Evolutionary conservation across 2,113 vertebrate genomes (phyloP).

Genomic region (Gallinago paraguaiae): DNA sequence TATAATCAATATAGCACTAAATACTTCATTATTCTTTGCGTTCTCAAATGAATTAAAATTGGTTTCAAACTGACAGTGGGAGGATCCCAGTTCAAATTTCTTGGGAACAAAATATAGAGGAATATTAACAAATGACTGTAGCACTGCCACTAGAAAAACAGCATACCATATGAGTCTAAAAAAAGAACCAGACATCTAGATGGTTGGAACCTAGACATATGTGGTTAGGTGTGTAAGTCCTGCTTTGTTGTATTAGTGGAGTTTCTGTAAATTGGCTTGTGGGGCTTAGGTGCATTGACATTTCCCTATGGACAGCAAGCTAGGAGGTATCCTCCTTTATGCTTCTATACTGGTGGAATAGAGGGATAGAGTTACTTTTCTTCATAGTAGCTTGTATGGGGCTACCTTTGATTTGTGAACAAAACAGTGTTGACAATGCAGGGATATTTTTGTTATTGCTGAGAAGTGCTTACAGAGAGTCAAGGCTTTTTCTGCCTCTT

Average conservation of each 20-base stretch:
- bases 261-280: not conserved
- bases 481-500: not conserved
- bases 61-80: not conserved
- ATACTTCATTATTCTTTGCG: not conserved
- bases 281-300: accelerated
- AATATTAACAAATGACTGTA: not conserved
- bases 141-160: not conserved
- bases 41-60: not conserved
- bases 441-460: not conserved
- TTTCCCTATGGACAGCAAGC: not conserved
- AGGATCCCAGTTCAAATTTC: not conserved
- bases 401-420: not conserved
- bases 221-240: not conserved
- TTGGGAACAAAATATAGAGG: not conserved
- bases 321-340: not conserved
- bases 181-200: not conserved
- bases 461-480: not conserved
- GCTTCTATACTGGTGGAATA: not conserved
- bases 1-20: not conserved
- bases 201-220: not conserved
- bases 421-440: not conserved
- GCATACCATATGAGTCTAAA: not conserved
- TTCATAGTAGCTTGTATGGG: not conserved
- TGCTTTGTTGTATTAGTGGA: not conserved
- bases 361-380: not conserved